Conservation (phyloP, 2,113 vertebrate genomes). For the Oryzias woworae region DNA sequence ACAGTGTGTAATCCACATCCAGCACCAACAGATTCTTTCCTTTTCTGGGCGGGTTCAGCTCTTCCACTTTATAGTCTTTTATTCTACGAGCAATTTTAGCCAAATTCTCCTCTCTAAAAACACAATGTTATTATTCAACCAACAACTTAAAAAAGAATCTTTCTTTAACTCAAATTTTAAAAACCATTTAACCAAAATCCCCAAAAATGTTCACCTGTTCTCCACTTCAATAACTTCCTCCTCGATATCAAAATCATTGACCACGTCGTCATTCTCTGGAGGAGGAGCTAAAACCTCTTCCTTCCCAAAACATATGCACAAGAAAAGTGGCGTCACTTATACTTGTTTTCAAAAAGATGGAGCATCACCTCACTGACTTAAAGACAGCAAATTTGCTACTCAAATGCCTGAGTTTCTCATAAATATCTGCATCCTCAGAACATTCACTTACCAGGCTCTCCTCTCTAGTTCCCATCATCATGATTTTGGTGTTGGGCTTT, state of each 20-base stretch:
- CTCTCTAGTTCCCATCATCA: conserved; percentile 99
- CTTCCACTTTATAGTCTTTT: conserved; percentile 97
- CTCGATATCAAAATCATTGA: conserved; percentile 99
- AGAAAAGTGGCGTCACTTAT: background rate
- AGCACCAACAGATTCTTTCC: conserved; percentile 94
- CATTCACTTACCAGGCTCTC: conserved; percentile 89
- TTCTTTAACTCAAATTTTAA: background rate
- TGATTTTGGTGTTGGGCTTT: conserved; percentile 99
- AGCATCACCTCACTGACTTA: background rate
- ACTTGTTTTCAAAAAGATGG: background rate
- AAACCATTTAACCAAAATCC: background rate
- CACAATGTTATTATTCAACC: conserved; percentile 6
- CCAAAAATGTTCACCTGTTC: conserved; percentile 82
- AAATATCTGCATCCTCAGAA: background rate
- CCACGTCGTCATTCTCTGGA: conserved; percentile 96
- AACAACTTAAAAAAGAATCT: background rate
- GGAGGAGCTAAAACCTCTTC: conserved; percentile 97
- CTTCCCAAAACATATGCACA: conserved; percentile 66
- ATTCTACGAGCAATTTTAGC: conserved; percentile 95
- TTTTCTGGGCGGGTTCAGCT: conserved; percentile 92
- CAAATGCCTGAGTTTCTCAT: background rate
- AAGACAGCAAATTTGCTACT: background rate
- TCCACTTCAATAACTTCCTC: conserved; percentile 98
- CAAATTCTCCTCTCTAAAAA: conserved; percentile 92
- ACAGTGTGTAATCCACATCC: conserved; percentile 97